These are phyloP conservation scores for Parotia lawesii DNA, from an alignment of 2,113 vertebrate species.

Conservation along the genomic window DNA sequence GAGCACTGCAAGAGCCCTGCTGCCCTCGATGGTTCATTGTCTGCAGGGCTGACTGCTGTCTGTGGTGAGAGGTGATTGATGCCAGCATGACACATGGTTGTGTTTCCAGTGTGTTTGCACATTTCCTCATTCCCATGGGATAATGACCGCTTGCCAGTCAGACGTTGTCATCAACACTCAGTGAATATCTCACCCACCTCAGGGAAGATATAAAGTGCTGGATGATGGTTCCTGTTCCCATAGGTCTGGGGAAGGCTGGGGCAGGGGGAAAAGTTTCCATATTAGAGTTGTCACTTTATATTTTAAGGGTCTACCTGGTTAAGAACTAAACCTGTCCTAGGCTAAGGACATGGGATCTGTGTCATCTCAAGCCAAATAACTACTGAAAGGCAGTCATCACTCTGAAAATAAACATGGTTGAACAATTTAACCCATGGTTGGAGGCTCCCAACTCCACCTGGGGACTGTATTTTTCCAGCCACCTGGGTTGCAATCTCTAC, in stretches of 20 bases:
- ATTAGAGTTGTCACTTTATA: neutral
- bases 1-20: neutral
- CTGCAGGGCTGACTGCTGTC: neutral
- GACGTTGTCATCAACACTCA: neutral
- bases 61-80: neutral
- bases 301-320: neutral
- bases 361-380: neutral
- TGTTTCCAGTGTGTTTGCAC: neutral
- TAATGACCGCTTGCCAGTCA: neutral
- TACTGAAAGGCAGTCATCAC: neutral
- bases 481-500: neutral
- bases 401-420: neutral
- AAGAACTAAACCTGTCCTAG: neutral
- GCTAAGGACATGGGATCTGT: neutral
- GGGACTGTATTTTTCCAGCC: neutral
- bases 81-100: neutral
- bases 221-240: neutral
- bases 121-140: neutral
- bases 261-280: accelerated
- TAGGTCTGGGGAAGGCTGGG: neutral
- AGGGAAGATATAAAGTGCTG: neutral
- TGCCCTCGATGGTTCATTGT: neutral
- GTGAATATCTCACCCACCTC: neutral
- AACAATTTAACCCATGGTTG: neutral
- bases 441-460: neutral